Base-by-base conservation (phyloP, 2,888 invertebrate species). In the Galeruca laticollis region DNA sequence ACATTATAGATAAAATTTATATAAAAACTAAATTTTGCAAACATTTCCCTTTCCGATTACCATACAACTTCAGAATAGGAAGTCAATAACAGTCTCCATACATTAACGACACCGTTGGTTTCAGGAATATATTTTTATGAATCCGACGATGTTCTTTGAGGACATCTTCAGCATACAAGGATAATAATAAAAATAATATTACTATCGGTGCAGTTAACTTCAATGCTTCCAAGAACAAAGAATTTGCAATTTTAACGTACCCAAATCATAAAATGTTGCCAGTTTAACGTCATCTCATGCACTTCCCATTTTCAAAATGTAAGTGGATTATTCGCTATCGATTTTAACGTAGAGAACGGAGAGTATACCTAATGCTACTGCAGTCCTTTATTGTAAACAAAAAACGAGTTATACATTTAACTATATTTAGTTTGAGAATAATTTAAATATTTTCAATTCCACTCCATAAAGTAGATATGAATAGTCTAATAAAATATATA, bases 211-310 rank as follows among this genome's bases (percentile, higher is more conserved):
- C 43, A 47, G 43, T 15, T 47, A 47, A 47, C 43, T 15, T 47
- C 15, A 15, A 47, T 47, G 43, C 43, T 47, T 15, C 43, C 15
- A n/a, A 15, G 6, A 47, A 15, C 15, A 47, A 47, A 47, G 43
- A 47, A 47, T 47, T 47, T 47, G 43, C 43, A 47, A 47, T n/a
- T 47, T 47, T 47, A 47, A 47, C 15, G 43, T 47, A 47, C 6
- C 43, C 43, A 15, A 47, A 47, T 47, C 43, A 47, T 47, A 47
- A 47, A 47, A 47, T 15, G 43, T 47, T 15, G 43, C 43, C 18
- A 47, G 43, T 47, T 47, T 47, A n/a, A 47, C 43, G 15, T 47
- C 43, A 47, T 47, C 1, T 3, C 43, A 47, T 47, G 43, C 43
- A 18, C 15, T 47, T 47, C 15, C 15, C 43, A 15, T 47, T 8